These are phyloP conservation scores for Dryoscopus gambensis DNA, from an alignment of 2,113 vertebrate genomes.

Conservation along the genomic window DNA sequence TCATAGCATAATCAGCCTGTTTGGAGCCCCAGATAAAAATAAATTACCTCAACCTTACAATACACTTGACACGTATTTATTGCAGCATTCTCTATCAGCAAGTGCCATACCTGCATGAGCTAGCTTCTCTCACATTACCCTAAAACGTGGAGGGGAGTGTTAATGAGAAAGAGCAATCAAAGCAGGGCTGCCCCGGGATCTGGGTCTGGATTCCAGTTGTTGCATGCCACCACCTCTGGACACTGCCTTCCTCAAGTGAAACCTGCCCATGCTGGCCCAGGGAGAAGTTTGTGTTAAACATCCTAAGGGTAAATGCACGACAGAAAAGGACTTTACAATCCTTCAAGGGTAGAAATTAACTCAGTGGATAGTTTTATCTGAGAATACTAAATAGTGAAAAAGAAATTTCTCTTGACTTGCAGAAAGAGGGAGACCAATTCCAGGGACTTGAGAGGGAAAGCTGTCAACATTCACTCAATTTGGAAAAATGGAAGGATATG, in stretches of 20 bases:
- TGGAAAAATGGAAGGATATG: background rate
- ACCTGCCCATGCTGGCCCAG: background rate
- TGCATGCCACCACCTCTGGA: background rate
- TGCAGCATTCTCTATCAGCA: conserved; percentile 26
- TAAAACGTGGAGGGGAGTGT: background rate
- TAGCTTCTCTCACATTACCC: background rate
- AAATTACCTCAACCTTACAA: conserved; percentile 19
- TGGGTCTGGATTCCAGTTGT: background rate
- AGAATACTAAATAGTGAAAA: background rate
- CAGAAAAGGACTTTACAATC: background rate
- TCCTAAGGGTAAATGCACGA: background rate
- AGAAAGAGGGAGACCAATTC: background rate
- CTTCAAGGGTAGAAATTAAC: background rate
- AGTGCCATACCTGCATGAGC: background rate
- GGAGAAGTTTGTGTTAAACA: background rate
- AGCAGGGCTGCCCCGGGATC: background rate
- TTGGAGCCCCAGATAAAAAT: conserved; percentile 38
- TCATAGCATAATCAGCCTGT: conserved; percentile 30
- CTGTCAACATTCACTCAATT: background rate
- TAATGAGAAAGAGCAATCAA: background rate
- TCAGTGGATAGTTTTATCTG: background rate
- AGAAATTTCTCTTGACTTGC: background rate
- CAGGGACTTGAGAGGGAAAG: background rate
- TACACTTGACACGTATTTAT: conserved; percentile 23
- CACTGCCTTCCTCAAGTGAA: background rate